Evolutionary conservation across 2,113 vertebrate species (phyloP).

Genomic region (Grammomys surdaster): DNA sequence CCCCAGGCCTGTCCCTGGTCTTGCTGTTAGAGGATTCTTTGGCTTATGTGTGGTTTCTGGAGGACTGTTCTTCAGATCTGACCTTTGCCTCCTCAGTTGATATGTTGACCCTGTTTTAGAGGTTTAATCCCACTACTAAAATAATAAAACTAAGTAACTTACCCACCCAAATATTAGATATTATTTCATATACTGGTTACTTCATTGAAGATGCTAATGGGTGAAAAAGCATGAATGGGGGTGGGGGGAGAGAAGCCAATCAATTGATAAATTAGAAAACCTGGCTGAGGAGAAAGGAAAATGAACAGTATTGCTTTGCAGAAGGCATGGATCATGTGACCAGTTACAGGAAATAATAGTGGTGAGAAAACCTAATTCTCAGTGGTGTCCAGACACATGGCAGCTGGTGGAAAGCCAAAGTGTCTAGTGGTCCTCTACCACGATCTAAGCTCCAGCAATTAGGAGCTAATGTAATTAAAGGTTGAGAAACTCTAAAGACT

Average conservation of each 20-base stretch:
- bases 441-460: neutral
- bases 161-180: neutral
- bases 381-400: neutral
- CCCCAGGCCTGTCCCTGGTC: neutral
- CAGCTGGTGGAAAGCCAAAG: neutral
- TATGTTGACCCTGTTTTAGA: neutral
- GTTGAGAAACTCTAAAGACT: slow-evolving; percentile 40
- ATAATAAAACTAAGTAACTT: neutral
- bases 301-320: neutral
- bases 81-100: neutral
- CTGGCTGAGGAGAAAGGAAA: neutral
- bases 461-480: slow-evolving; percentile 45
- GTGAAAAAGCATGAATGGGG: neutral
- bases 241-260: neutral
- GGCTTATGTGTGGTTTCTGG: neutral
- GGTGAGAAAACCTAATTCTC: neutral
- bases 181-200: neutral
- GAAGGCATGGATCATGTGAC: neutral
- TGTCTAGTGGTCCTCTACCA: neutral
- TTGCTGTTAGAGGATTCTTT: neutral
- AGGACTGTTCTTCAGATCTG: slow-evolving; percentile 2
- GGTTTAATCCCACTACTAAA: neutral
- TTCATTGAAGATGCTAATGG: neutral
- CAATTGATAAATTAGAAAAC: neutral
- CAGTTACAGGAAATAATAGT: neutral